Base-by-base conservation (phyloP, 37 sponge, comb jelly and placozoan genomes). In the Tethya wilhelma region DNA sequence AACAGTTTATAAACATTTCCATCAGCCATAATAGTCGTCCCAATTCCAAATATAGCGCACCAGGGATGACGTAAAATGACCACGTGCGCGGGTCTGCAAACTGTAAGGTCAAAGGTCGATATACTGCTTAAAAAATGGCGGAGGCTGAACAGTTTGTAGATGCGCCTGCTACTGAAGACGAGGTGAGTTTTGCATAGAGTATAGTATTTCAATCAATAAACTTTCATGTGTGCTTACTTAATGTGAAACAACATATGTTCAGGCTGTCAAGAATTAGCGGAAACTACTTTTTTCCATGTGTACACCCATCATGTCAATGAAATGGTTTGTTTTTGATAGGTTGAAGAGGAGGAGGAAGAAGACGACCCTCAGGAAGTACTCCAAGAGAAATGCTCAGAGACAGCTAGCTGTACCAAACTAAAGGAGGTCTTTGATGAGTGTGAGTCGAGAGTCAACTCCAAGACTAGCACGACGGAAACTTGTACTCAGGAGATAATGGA, bases 401-500 rank as follows among this genome's bases (percentile, higher is more conserved):
- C 70, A 28, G 39, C 74, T 12, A 85, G 82, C 36, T 97, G 97
- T 69, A 36, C 39, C 20, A 79, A 82, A 45, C 79, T 94, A 28
- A 80, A 78, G 67, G 86, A 84, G 38, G 31, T 74, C 9, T 34
- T 91, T 55, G 94, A 97, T 44, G 71, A 46, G 26, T 97, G 97
- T 63, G 86, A 56, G 3, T 92, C 91, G 23, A 79, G 95, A 45
- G 97, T 97, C n/a, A 46, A 77, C 9, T 45, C 83, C 41, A 87
- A 79, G 53, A 71, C 49, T 38, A 76, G 73, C 20, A 94, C 97
- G 6, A 71, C 90, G 9, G 97, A 97, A 79, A 85, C 67, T 9
- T 97, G 97, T 64, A 67, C 68, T 60, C 80, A 91, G 65, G 95
- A 97, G 80, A 76, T 97, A 33, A 79, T 85, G 55, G 97, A 97